Evolutionary conservation across 1,140 invertebrate genomes (phyloP).

Genomic region (Pygmarrhopalites habei): DNA sequence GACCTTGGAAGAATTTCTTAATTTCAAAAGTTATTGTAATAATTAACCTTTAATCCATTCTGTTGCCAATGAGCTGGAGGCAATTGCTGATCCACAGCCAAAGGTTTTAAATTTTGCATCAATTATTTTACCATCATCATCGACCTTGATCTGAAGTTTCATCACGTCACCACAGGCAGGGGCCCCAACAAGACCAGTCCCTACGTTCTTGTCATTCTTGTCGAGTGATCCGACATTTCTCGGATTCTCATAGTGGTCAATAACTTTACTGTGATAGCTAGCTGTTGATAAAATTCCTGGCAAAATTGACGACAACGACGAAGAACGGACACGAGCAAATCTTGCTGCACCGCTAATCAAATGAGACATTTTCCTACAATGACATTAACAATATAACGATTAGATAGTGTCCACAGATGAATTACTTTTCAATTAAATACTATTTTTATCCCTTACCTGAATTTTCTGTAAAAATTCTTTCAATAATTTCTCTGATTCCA

Average conservation of each 20-base stretch:
- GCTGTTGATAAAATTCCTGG: not conserved
- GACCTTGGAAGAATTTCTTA: too few species aligned
- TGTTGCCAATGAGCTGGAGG: conserved; percentile 96
- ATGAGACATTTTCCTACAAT: not conserved
- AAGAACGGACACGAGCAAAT: conserved; percentile 1
- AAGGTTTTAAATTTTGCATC: conserved; percentile 99
- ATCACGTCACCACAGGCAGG: conserved; percentile 99
- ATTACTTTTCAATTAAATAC: too few species aligned
- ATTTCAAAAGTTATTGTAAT: too few species aligned
- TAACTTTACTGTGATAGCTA: conserved; percentile 47
- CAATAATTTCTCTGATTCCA: too few species aligned
- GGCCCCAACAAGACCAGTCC: conserved; percentile 95
- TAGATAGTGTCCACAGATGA: not conserved
- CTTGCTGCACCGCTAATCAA: not conserved
- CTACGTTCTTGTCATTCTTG: conserved; percentile 88
- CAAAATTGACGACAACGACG: not conserved
- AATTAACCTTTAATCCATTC: conserved; percentile 99
- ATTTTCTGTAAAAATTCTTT: too few species aligned
- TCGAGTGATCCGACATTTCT: conserved; percentile 96
- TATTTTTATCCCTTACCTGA: too few species aligned
- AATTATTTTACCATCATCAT: conserved; percentile 93
- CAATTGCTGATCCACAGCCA: conserved; percentile 98
- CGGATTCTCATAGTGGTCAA: conserved; percentile 99
- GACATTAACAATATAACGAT: not conserved
- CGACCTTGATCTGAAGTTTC: conserved; percentile 92